Conservation (phyloP, 92 coral and sea anemone species). For the Virgularia gustaviana region DNA sequence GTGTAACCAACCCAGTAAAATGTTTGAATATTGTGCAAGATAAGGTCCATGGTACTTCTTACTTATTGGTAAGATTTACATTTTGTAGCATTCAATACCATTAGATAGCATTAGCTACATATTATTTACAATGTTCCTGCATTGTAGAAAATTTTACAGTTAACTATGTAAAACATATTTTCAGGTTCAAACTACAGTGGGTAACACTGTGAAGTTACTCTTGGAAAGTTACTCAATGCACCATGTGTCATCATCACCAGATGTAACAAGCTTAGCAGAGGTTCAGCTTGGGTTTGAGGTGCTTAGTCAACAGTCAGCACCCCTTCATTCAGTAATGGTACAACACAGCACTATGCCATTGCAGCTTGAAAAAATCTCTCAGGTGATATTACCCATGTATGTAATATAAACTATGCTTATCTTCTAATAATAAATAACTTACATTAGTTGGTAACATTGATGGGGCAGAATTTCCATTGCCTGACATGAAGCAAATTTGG, state of each 20-base stretch:
- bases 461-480: too few relatives aligned
- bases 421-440: background rate
- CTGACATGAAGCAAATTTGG: too few relatives aligned
- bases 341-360: slow-evolving; percentile 11
- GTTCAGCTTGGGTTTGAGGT: slow-evolving; percentile 81
- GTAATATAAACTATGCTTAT: background rate
- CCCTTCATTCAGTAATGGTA: slow-evolving; percentile 50
- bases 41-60: slow-evolving; percentile 76
- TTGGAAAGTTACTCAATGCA: slow-evolving; percentile 77
- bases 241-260: slow-evolving; percentile 46
- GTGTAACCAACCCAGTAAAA: slow-evolving; percentile 70
- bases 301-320: slow-evolving; percentile 67
- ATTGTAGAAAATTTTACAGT: background rate
- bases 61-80: slow-evolving; percentile 65
- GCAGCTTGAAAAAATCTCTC: slow-evolving; percentile 6
- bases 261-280: slow-evolving; percentile 54
- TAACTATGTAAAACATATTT: background rate
- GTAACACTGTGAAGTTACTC: slow-evolving; percentile 81
- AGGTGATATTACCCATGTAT: background rate
- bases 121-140: background rate
- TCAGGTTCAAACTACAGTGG: slow-evolving; percentile 77
- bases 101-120: background rate
- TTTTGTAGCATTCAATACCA: background rate
- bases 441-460: too few relatives aligned
- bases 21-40: slow-evolving; percentile 72